phyloP scores from a whole-genome alignment of 2,113 vertebrate genomes.

The Ascaphus truei region DNA sequence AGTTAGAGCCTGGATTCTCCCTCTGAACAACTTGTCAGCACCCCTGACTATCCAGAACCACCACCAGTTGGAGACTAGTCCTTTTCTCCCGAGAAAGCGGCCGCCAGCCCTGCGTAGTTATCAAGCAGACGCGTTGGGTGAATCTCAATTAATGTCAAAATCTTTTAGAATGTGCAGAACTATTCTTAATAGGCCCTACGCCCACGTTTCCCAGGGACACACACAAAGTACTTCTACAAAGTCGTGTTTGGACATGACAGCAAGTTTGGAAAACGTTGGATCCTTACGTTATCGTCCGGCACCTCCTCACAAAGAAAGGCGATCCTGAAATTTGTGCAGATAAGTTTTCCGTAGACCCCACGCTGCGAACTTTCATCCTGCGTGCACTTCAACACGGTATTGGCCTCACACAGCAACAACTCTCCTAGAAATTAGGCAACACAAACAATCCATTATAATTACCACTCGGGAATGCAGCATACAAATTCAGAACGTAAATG shows the following conservation, averaged over 20 bases:
- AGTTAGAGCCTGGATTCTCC: no score
- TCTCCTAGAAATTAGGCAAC: slow-evolving; percentile 71
- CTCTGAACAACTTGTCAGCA: no score
- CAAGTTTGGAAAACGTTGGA: not conserved
- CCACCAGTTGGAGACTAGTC: no score
- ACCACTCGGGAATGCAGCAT: slow-evolving; percentile 1
- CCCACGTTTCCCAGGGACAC: no score
- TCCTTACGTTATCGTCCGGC: slow-evolving; percentile 65
- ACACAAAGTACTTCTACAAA: no score
- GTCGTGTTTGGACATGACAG: not conserved
- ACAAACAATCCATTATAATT: not conserved
- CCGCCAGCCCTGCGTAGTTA: no score
- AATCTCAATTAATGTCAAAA: no score
- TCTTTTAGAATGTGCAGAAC: no score
- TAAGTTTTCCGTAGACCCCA: slow-evolving; percentile 70
- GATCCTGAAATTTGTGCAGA: slow-evolving; percentile 85
- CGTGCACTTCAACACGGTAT: slow-evolving; percentile 66
- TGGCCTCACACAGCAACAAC: slow-evolving; percentile 78
- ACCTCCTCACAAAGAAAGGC: slow-evolving; percentile 72
- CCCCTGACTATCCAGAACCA: no score
- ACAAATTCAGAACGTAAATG: not conserved
- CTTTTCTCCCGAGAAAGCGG: no score
- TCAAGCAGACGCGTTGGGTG: no score
- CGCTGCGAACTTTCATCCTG: slow-evolving; percentile 76
- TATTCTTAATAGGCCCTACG: no score